Base-by-base conservation (phyloP, 2,113 vertebrate genomes). In the Ariopsis seemanni region DNA sequence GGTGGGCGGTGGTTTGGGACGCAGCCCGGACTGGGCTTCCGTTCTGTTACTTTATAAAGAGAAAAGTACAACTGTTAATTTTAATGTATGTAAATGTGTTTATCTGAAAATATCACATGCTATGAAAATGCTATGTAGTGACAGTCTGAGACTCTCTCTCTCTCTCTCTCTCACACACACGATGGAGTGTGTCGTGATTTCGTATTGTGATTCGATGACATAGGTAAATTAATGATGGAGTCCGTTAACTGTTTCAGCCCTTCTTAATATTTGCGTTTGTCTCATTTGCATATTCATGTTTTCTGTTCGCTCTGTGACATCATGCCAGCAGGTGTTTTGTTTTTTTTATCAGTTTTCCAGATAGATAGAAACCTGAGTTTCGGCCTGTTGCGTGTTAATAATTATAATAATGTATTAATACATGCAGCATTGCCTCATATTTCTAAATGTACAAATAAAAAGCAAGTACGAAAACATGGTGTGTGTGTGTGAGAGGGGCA, bases 371-470 rank as follows among this genome's bases (percentile, higher is more conserved):
- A 82, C 89, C 89, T 85, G 93, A 93, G 91, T 94, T 90, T 93
- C 91, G 27, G 91, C 94, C 91, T 92, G 89, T 94, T 92, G 91
- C 94, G 91, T 80, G 79, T 58, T 42, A 60, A 81, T 81, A 58
- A 79, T 55, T 78, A 78, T 93, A 90, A 92, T 92, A 91, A 92
- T 88, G 91, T 94, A 92, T 93, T 94, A 91, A 87, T 92, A 82
- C 87, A 84, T 91, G 93, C 92, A 93, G 94, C 93, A 93, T 93
- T 90, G 93, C 92, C 80, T 93, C 87, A 91, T 93, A 88, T 94
- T 93, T 93, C 88, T 89, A 85, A 83, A 89, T 85, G 89, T 81
- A 62, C 57, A 81, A 81, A 42, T 60, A 87, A 80, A 69, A 90
- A 88, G 91, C 20, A 86, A 90, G 88, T 74, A 89, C 86, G 30